phyloP scores from a whole-genome alignment of 2,113 vertebrate genomes.

The Peromyscus polionotus region DNA sequence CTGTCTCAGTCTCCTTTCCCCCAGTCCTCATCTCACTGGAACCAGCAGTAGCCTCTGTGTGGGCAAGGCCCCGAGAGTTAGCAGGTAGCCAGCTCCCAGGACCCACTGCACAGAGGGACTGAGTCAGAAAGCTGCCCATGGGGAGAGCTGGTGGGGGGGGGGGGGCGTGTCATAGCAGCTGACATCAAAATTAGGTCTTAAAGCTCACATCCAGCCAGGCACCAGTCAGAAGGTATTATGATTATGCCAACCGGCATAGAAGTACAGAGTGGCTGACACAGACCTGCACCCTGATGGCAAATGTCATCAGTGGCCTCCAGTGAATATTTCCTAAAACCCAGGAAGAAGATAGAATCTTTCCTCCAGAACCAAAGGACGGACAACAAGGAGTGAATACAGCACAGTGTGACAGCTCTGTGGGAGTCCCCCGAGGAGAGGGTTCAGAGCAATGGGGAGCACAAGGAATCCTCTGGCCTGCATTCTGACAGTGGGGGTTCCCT shows the following conservation, averaged over 20 bases:
- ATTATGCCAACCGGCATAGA: neutral
- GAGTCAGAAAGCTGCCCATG: neutral
- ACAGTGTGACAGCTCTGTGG: neutral
- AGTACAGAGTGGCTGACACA: neutral
- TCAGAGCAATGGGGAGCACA: neutral
- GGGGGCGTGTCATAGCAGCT: neutral
- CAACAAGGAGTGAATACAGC: neutral
- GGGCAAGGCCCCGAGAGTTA: neutral
- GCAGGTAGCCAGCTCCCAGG: neutral
- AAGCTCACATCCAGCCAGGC: neutral
- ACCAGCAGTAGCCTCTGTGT: neutral
- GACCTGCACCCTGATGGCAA: neutral
- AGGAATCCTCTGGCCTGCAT: neutral
- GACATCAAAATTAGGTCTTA: neutral
- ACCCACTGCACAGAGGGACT: neutral
- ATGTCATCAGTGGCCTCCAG: neutral
- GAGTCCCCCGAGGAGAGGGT: neutral
- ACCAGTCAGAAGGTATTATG: neutral
- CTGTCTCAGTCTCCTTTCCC: neutral
- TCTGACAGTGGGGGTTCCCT: neutral
- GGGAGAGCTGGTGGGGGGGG: too few species aligned
- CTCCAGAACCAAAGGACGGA: neutral
- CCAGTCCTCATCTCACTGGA: neutral
- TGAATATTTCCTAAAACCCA: neutral
- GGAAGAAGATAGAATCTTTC: conserved; percentile 1